Conservation (phyloP, 2,888 invertebrate species). For the Synergus umbraculus region DNA sequence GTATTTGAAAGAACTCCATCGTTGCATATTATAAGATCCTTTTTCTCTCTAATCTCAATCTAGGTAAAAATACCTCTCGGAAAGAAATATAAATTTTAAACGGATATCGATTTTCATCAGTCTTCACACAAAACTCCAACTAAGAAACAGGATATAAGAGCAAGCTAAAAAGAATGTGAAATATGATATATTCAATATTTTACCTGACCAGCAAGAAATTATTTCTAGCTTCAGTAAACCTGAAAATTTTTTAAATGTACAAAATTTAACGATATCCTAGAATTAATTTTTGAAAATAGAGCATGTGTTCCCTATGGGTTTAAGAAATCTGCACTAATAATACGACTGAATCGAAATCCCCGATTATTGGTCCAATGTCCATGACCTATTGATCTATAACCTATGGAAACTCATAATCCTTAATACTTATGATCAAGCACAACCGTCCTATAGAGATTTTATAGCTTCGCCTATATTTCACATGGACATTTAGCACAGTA, state of each 20-base stretch:
- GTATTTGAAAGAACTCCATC: neutral
- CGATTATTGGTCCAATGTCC: neutral
- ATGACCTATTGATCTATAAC: neutral
- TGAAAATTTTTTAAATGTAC: too few species aligned
- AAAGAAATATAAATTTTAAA: neutral
- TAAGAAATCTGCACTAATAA: neutral
- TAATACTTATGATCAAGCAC: slow-evolving; percentile 3
- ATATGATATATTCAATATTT: neutral
- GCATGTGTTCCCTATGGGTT: neutral
- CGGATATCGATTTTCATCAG: neutral
- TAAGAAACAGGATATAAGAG: neutral
- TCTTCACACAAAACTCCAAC: neutral
- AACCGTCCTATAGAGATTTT: neutral
- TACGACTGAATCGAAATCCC: neutral
- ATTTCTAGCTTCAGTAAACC: too few species aligned
- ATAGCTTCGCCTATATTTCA: neutral
- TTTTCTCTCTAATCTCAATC: neutral
- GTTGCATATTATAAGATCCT: neutral
- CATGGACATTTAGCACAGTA: neutral
- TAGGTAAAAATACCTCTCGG: neutral
- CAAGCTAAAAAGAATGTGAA: neutral
- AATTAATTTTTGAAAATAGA: neutral
- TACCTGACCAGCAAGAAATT: neutral
- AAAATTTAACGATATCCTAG: too few species aligned
- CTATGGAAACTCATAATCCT: slow-evolving; percentile 1